Base-by-base conservation (phyloP, 2,888 invertebrate species). In the Pristionchus maxplancki region DNA sequence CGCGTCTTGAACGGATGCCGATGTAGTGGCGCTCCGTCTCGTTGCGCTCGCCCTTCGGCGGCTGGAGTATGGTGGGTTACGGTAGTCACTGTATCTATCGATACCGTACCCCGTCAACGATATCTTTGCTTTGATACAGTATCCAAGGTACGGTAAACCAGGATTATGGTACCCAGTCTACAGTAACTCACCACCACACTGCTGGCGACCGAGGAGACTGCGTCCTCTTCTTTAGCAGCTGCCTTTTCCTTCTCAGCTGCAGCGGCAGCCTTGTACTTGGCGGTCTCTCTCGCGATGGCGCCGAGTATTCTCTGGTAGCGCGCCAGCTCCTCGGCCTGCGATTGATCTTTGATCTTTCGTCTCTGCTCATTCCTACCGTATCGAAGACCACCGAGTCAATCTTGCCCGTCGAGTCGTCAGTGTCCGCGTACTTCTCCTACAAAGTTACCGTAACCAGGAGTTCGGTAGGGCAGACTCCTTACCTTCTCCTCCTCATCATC, bases 321-420 rank as follows among this genome's bases (percentile, higher is more conserved):
- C 13, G 24, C 78, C 44, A 78, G 28, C 78, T 78, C 78, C 78
- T 78, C 78, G n/a, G n/a, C 44, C 78, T 78, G 40, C 2, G 48
- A 48, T 34, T 71, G 37, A 71, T 34, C 71, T 37, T 37, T 71
- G 37, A 71, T 37, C 37, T 40, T 37, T 37, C 37, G 8, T 71
- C 71, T 71, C 20, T 58, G 58, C 71, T 78, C 48, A 15, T n/a
- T 44, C 28, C 28, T 78, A 78, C 78, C 78, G 78, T 78, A 44
- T 44, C 28, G 78, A 78, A 78, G 44, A 78, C 78, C 44, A 44
- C n/a, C 44, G 78, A 78, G 28, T 78, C 78, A 28, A 78, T 28
- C n/a, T n/a, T 48, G n/a, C 11, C 28, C n/a, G n/a, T 8, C 11
- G 44, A 34, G 0, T 28, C 44, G n/a, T 78, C 28, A 24, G 48